Evolutionary conservation across 2,797 vertebrate species (phyloP).

Genomic region (Capromys pilorides): DNA sequence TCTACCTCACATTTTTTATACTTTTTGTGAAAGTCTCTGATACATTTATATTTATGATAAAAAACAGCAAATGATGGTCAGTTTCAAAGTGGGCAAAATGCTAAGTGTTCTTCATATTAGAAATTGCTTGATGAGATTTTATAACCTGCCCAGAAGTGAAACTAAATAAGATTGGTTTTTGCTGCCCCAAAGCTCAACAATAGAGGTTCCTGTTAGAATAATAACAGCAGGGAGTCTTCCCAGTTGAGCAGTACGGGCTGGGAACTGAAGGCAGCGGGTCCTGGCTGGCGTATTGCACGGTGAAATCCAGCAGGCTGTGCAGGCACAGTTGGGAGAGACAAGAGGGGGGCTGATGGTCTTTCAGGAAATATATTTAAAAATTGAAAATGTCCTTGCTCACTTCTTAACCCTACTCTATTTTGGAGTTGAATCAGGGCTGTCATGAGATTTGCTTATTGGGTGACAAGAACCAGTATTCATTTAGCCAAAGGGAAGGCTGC

Average conservation of each 20-base stretch:
- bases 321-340: not conserved
- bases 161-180: not conserved
- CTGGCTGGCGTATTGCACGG: not conserved
- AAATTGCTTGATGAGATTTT: conserved; percentile 32
- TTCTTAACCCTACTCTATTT: not conserved
- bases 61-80: not conserved
- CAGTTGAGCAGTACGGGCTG: not conserved
- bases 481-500: not conserved
- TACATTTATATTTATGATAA: not conserved
- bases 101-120: not conserved
- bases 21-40: not conserved
- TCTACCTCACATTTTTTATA: not conserved
- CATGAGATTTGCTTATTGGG: not conserved
- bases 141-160: not conserved
- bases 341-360: not conserved
- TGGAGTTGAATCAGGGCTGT: not conserved
- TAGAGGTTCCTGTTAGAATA: not conserved
- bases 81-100: not conserved
- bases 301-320: not conserved
- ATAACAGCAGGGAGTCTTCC: not conserved
- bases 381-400: not conserved
- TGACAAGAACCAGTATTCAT: not conserved
- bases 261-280: not conserved
- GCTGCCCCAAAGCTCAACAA: not conserved
- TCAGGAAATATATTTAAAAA: not conserved